These are phyloP conservation scores for Hylaeus anthracinus DNA, from an alignment of 1,140 invertebrate species.

Conservation along the genomic window DNA sequence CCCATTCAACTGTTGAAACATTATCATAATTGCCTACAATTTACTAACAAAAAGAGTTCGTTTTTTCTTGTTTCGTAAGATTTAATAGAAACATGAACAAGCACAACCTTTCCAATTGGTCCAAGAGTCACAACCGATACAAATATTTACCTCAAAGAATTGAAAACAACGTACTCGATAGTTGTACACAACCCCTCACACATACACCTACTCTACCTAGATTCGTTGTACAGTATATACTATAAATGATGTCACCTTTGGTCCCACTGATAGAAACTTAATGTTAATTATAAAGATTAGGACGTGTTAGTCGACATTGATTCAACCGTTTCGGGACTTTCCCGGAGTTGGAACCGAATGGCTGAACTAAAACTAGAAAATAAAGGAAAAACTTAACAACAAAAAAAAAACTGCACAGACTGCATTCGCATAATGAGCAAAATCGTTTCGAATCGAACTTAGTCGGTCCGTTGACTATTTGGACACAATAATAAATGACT, in stretches of 20 bases:
- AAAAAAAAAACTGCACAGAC: slow-evolving; percentile 27
- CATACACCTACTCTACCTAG: slow-evolving; percentile 46
- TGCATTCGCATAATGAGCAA: slow-evolving; percentile 63
- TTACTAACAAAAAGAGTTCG: not conserved
- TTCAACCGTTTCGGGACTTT: slow-evolving; percentile 42
- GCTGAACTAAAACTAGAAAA: slow-evolving; percentile 32
- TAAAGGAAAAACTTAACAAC: slow-evolving; percentile 59
- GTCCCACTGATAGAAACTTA: slow-evolving; percentile 79
- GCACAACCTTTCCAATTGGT: not conserved
- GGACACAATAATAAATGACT: slow-evolving; percentile 33
- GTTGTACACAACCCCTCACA: slow-evolving; percentile 30
- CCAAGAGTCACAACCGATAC: slow-evolving; percentile 58
- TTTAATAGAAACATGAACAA: slow-evolving; percentile 1
- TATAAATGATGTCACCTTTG: slow-evolving; percentile 77
- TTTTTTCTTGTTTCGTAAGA: not conserved
- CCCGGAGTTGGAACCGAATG: slow-evolving; percentile 49
- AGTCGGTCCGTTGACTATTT: slow-evolving; percentile 52
- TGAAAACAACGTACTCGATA: slow-evolving; percentile 37
- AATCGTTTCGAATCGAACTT: slow-evolving; percentile 50
- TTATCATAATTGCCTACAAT: not conserved
- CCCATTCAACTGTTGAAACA: not conserved
- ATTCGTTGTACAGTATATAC: slow-evolving; percentile 70
- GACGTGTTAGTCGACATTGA: slow-evolving; percentile 63
- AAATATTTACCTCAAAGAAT: slow-evolving; percentile 53
- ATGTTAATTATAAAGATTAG: slow-evolving; percentile 66